phyloP scores from a whole-genome alignment of 2,797 vertebrate genomes.

The Sciurus carolinensis region DNA sequence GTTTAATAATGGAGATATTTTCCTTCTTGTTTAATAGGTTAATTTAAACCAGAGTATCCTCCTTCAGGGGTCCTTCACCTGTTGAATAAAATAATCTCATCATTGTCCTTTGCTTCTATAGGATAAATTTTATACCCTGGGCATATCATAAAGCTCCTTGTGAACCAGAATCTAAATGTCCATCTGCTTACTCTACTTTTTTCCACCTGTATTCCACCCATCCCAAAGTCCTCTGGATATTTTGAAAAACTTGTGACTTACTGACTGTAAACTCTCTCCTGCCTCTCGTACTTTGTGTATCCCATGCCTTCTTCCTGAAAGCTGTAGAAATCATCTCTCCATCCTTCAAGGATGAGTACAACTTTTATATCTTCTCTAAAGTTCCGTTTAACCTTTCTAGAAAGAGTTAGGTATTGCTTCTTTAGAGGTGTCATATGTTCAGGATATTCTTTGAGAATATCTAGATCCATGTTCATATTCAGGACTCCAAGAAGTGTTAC shows the following conservation, averaged over 20 bases:
- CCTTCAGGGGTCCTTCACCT: not conserved
- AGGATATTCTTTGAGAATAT: not conserved
- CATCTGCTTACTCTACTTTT: not conserved
- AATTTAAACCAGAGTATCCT: not conserved
- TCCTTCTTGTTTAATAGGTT: conserved; percentile 16
- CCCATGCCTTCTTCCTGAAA: not conserved
- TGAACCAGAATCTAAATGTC: not conserved
- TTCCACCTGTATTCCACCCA: not conserved
- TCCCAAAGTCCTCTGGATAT: not conserved
- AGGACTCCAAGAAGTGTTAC: not conserved
- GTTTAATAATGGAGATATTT: not conserved
- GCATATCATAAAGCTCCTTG: not conserved
- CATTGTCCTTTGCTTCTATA: not conserved
- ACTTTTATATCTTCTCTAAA: not conserved
- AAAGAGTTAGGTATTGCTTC: not conserved
- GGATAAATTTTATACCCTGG: not conserved
- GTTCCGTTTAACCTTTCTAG: not conserved
- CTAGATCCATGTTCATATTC: not conserved
- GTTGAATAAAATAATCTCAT: conserved; percentile 18
- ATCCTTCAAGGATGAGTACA: not conserved
- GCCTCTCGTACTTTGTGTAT: not conserved
- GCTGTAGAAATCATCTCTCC: not conserved
- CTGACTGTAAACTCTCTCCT: not conserved
- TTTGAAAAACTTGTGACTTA: not conserved
- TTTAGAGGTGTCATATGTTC: not conserved